Evolutionary conservation across 2,888 invertebrate genomes (phyloP), one percentile per base, ranked within the genome.

Genomic region (Stenurella melanura): DNA sequence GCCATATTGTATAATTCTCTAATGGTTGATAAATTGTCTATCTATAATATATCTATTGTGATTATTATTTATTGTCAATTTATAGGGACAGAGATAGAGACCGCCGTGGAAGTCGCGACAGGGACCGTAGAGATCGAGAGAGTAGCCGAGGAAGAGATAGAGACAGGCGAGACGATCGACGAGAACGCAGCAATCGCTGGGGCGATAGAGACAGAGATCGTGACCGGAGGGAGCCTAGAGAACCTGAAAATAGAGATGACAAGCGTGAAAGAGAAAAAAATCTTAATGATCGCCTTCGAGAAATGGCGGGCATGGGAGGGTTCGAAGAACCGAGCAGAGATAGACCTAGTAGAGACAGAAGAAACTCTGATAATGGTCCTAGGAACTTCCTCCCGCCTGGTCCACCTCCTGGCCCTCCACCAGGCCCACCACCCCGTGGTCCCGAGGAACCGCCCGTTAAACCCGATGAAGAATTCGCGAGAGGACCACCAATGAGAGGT

Each of bases 281-380:
- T 12, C 78, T 88, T 15, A 87, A 87, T 67, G 88, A 88, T 71
- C 78, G 88, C 9, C 81, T 88, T 18, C 83, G 86, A 75, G 87
- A 87, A 69, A 88, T 88, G 87, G 88, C 88, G 2, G 85, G 85
- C 10, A 85, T 84, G 82, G 80, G 82, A 56, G 81, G 79, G n/a
- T 78, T 80, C 50, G 77, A 78, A 11, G 63, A 73, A 38, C 71
- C 73, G 18, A 78, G 68, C 60, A 75, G 78, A 26, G 80, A 80
- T 18, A 73, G 74, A 72, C 54, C 60, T 4, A 58, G 50, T 18
- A 56, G 60, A 26, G 70, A 70, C 17, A 70, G 56, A 19, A 70
- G 58, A 50, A 70, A 18, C 18, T 70, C 70, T 4, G 70, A 70
- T n/a, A 70, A 60, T 38, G 60, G 60, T 11, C 60, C 70, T n/a